Percentiles rank a stretch among this genome's conserved stretches.
phyloP scores from a whole-genome alignment of 2,113 vertebrate genomes.

The Promerops cafer region DNA sequence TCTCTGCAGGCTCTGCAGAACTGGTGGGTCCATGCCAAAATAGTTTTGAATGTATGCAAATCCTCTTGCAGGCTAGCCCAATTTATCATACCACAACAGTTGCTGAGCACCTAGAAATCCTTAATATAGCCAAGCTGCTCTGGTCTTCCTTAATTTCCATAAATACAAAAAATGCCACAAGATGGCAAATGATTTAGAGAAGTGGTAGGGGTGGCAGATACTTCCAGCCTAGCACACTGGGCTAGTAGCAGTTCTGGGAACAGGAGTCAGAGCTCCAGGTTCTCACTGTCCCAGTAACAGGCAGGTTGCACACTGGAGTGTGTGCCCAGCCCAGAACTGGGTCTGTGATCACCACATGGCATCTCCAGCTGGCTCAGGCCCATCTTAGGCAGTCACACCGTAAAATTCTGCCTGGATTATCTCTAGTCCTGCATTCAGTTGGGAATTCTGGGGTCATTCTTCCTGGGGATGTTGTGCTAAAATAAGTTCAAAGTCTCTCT shows the following conservation, averaged over 20 bases:
- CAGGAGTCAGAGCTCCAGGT: not conserved
- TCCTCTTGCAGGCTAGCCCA: not conserved
- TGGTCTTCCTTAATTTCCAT: not conserved
- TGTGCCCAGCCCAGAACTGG: not conserved
- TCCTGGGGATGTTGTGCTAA: conserved; percentile 27
- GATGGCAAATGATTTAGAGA: not conserved
- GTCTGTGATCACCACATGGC: not conserved
- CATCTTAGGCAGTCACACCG: accelerated
- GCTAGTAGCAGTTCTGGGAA: not conserved
- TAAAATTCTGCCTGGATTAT: not conserved
- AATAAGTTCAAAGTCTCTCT: conserved; percentile 4
- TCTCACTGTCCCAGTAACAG: not conserved
- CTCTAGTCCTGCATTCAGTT: not conserved
- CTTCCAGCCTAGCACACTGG: not conserved
- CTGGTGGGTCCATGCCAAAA: not conserved
- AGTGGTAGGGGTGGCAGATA: not conserved
- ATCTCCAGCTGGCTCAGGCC: not conserved
- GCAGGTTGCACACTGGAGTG: not conserved
- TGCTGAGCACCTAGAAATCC: not conserved
- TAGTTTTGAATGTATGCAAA: not conserved
- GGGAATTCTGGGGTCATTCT: conserved; percentile 8
- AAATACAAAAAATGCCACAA: not conserved
- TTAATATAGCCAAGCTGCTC: not conserved
- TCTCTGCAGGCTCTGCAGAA: not conserved
- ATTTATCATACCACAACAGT: not conserved